Percentiles rank a stretch among this genome's conserved stretches.
Conservation (phyloP, 2,113 vertebrate species). For the Triplophysa rosa region DNA sequence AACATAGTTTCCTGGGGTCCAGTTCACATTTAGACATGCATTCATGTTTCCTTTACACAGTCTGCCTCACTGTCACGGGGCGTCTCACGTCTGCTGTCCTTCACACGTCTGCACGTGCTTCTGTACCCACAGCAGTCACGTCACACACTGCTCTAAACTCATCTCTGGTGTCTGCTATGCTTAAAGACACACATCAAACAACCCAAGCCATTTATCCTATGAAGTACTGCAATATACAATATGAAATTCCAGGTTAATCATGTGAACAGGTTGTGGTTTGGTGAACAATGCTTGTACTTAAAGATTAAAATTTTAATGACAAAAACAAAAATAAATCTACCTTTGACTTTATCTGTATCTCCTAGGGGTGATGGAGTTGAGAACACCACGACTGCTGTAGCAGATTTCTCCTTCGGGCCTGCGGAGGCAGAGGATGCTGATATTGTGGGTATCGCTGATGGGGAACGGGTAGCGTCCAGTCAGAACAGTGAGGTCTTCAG, state of each 20-base stretch:
- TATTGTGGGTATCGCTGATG: slow-evolving; percentile 1
- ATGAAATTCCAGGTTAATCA: not conserved
- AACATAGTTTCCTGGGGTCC: not conserved
- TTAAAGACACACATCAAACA: not conserved
- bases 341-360: slow-evolving; percentile 7
- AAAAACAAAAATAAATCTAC: not conserved
- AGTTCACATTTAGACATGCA: not conserved
- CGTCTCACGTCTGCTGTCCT: not conserved
- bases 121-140: not conserved
- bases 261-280: too few species aligned
- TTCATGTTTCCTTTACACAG: slow-evolving; percentile 2
- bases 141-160: not conserved
- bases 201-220: not conserved
- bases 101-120: slow-evolving; percentile 20
- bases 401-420: not conserved
- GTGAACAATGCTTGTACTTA: not conserved
- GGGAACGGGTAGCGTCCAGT: slow-evolving; percentile 66
- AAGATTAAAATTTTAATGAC: not conserved
- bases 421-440: slow-evolving; percentile 15
- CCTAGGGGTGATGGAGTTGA: not conserved
- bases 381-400: not conserved
- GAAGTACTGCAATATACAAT: not conserved
- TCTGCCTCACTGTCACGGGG: not conserved
- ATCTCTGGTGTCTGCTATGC: not conserved
- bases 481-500: slow-evolving; percentile 64